phyloP scores from a whole-genome alignment of 2,797 vertebrate genomes.

The Triplophysa bombifrons region DNA sequence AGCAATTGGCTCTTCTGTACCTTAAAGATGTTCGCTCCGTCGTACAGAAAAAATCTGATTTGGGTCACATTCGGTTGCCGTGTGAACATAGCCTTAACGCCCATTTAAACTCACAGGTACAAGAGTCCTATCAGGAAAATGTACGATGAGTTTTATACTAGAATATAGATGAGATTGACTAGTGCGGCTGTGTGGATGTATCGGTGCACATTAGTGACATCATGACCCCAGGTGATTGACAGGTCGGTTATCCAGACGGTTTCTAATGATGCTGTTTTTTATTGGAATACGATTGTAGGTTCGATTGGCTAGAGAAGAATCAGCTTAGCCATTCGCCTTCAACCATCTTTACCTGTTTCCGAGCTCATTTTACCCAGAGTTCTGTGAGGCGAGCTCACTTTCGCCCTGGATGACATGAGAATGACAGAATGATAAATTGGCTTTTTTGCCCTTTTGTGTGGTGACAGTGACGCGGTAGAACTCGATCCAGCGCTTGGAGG shows the following conservation, averaged over 20 bases:
- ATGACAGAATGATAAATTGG: constrained; percentile 27
- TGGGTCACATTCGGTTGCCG: background rate
- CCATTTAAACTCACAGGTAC: background rate
- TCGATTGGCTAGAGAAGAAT: constrained; percentile 15
- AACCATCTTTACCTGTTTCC: background rate
- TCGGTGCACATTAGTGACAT: constrained; percentile 2
- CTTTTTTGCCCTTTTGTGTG: constrained; percentile 30
- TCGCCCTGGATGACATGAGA: background rate
- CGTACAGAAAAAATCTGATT: background rate
- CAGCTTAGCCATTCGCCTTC: constrained; percentile 6
- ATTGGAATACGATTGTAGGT: constrained; percentile 20
- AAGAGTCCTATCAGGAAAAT: constrained; percentile 49
- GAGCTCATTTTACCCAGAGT: constrained; percentile 13
- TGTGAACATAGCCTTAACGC: constrained; percentile 25
- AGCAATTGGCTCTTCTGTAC: background rate
- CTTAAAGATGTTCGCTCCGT: background rate
- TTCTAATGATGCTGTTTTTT: constrained; percentile 17
- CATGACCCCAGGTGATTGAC: constrained; percentile 5
- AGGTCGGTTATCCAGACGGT: background rate
- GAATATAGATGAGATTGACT: constrained; percentile 16
- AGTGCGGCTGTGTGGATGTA: background rate
- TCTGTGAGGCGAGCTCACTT: background rate
- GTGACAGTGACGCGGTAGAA: constrained; percentile 22
- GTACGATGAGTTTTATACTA: constrained; percentile 64
- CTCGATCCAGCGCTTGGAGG: constrained; percentile 28